These are phyloP conservation scores for Lasioglossum oenotherae DNA, from an alignment of 2,888 invertebrate species.

Conservation along the genomic window DNA sequence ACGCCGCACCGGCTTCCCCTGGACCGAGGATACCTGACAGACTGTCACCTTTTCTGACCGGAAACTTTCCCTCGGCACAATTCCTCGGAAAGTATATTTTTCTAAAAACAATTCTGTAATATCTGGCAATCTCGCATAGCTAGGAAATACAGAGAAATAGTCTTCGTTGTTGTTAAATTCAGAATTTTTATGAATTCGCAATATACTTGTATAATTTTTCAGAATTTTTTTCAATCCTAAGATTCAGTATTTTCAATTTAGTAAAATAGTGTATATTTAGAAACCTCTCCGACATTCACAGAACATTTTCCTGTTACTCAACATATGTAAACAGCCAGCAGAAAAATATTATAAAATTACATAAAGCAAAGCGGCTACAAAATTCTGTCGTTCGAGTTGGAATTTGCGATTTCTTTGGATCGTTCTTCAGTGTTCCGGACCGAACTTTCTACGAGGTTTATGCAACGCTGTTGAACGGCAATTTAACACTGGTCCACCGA, in stretches of 20 bases:
- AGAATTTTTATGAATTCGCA: no score
- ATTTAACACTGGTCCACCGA: background rate
- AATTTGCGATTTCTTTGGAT: background rate
- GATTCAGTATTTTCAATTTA: no score
- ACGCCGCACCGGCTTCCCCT: background rate
- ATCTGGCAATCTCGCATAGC: background rate
- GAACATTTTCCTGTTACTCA: background rate
- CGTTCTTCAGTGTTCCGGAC: background rate
- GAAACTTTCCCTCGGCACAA: background rate
- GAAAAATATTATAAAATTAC: background rate
- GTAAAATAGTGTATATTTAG: background rate
- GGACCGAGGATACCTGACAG: background rate
- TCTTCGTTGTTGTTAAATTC: background rate
- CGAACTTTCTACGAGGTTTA: background rate
- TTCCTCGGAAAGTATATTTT: no score
- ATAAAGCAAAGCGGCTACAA: background rate
- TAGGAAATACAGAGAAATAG: background rate
- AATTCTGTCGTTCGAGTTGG: background rate
- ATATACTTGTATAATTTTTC: no score
- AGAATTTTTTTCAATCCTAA: no score
- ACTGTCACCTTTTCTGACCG: background rate
- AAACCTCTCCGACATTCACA: background rate
- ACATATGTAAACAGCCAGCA: background rate
- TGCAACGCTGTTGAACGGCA: background rate
- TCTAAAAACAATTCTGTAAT: no score